phyloP scores from a whole-genome alignment of 1,140 invertebrate species.

The Pseudomyrmex dendroicus region DNA sequence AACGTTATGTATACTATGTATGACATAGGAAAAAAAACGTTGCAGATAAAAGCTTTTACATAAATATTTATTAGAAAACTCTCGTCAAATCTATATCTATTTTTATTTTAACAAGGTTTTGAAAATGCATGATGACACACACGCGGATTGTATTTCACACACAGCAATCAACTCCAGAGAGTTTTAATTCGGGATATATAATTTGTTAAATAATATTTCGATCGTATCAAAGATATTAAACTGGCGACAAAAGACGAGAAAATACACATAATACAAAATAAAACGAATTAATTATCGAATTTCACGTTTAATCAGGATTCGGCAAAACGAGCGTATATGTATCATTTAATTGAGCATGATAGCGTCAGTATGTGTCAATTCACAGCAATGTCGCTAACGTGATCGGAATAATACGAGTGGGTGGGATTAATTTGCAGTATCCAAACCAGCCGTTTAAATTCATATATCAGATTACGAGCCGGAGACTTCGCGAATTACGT shows the following conservation, averaged over 20 bases:
- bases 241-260: slow-evolving; percentile 1
- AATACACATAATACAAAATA: slow-evolving; percentile 22
- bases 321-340: background rate
- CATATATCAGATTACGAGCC: slow-evolving; percentile 52
- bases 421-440: slow-evolving; percentile 48
- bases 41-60: background rate
- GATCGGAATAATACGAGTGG: slow-evolving; percentile 44
- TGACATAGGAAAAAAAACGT: slow-evolving; percentile 13
- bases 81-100: background rate
- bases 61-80: slow-evolving; percentile 8
- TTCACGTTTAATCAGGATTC: slow-evolving; percentile 43
- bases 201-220: slow-evolving; percentile 6
- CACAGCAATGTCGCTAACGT: slow-evolving; percentile 47
- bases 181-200: background rate
- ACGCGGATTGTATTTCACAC: background rate
- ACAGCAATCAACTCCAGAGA: background rate
- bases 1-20: background rate
- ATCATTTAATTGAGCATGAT: slow-evolving; percentile 58
- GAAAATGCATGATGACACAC: background rate
- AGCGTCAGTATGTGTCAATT: slow-evolving; percentile 53
- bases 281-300: slow-evolving; percentile 32
- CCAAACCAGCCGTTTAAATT: slow-evolving; percentile 51
- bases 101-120: background rate
- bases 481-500: slow-evolving; percentile 19
- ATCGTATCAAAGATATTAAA: slow-evolving; percentile 15